These are phyloP conservation scores for Andricus grossulariae DNA, from an alignment of 1,140 invertebrate genomes.

Conservation along the genomic window DNA sequence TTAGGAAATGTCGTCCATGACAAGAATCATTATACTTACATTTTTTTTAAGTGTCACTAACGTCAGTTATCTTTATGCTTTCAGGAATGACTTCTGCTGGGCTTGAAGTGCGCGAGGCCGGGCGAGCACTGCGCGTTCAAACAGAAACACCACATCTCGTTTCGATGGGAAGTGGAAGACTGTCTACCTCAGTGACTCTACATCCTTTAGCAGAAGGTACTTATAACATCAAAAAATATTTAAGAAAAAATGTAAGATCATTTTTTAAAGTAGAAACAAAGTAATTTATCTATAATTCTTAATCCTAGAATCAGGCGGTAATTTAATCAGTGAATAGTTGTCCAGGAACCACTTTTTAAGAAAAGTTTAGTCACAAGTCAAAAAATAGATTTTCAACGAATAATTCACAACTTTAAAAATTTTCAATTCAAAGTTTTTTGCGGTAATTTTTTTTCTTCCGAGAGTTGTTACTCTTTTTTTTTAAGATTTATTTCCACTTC, in stretches of 20 bases:
- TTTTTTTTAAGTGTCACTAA: background rate
- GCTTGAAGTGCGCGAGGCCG: conserved; percentile 73
- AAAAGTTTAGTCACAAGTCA: no score
- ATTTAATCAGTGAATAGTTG: no score
- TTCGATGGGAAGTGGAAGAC: conserved; percentile 89
- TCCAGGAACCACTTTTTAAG: no score
- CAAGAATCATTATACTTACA: background rate
- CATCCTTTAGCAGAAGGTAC: conserved; percentile 88
- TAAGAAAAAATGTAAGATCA: no score
- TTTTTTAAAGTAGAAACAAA: conserved; percentile 3
- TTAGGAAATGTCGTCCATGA: conserved; percentile 4
- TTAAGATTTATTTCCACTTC: no score
- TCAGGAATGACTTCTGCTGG: conserved; percentile 69
- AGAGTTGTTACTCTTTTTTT: background rate
- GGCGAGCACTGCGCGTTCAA: conserved; percentile 84
- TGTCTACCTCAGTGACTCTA: conserved; percentile 92
- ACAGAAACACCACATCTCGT: conserved; percentile 92
- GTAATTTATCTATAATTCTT: background rate
- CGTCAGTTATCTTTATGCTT: conserved; percentile 52
- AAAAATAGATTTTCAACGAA: no score
- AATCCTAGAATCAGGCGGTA: no score
- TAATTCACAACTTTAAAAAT: no score
- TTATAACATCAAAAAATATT: conserved; percentile 49
- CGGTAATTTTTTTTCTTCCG: background rate
- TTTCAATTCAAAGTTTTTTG: no score